Base-by-base conservation (phyloP, 2,888 invertebrate genomes). In the Eilema caniola region DNA sequence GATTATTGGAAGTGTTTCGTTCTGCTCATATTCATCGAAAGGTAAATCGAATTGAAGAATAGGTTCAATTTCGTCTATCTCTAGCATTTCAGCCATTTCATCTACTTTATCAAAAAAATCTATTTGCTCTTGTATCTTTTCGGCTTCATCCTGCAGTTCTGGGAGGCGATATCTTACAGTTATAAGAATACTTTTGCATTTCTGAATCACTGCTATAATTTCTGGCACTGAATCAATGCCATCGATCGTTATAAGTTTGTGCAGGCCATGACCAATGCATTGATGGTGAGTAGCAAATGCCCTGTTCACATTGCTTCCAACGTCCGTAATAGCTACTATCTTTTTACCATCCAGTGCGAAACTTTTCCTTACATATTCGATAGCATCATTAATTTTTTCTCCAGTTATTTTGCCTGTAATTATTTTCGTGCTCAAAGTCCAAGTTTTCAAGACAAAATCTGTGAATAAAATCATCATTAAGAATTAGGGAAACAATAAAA, bases 151-250 rank as follows among this genome's bases (percentile, higher is more conserved):
- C 4, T 33, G 33, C 33, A 62, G 37, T 23, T 62, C 62, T 62
- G 33, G 33, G 23, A n/a, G 20, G 3, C 12, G 33, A 37, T 62
- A 23, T 33, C 62, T 62, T n/a, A 62, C 11, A 33, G 11, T 20
- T 31, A 8, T 23, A 14, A 62, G 2, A n/a, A 62, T 62, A 23
- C 4, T 31, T 33, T 61, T 61, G 61, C 61, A 62, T 62, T 62
- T 62, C 37, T 62, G 41, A 41, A 62, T 41, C 8, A 37, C 23
- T 14, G n/a, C 24, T 62, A 11, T 28, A 41, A 63, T 63, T 41
- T 41, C 63, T 63, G 63, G 41, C 10, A 63, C 25, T 41, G 63
- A 47, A 25, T 63, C 7, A 25, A 63, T 63, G 16, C 63, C 63
- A 63, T 63, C 63, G 8, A 47, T 23, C 5, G 62, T 37, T 5